phyloP scores from a whole-genome alignment of 2,797 vertebrate genomes.

The Lophotriccus pileatus region DNA sequence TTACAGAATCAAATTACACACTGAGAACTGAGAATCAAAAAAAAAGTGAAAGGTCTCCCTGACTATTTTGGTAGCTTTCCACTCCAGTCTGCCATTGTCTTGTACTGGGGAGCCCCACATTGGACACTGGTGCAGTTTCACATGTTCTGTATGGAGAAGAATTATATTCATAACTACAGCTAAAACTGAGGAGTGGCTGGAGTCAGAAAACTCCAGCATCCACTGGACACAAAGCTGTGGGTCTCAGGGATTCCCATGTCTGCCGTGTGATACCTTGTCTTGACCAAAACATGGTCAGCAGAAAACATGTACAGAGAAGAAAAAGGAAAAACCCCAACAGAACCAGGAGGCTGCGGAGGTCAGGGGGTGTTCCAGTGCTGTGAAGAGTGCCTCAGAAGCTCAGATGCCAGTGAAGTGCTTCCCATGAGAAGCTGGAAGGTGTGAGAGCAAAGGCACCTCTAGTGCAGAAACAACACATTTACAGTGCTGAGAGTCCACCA shows the following conservation, averaged over 20 bases:
- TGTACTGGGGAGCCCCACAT: neutral
- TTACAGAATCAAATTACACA: neutral
- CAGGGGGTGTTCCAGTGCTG: neutral
- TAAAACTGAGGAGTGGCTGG: neutral
- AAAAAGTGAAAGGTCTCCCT: neutral
- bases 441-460: neutral
- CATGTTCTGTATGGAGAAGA: neutral
- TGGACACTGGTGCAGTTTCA: neutral
- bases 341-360: neutral
- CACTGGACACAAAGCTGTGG: neutral
- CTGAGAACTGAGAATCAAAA: neutral
- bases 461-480: neutral
- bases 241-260: neutral
- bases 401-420: fast-evolving
- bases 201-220: neutral
- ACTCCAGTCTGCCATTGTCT: neutral
- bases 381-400: neutral
- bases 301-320: neutral
- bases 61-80: neutral
- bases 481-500: neutral
- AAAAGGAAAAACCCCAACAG: neutral
- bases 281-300: neutral
- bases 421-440: neutral
- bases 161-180: neutral
- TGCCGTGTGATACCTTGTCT: neutral